Evolutionary conservation across 2,113 vertebrate genomes (phyloP), one percentile per base, ranked within the genome.

Genomic region (Eulemur rufifrons): DNA sequence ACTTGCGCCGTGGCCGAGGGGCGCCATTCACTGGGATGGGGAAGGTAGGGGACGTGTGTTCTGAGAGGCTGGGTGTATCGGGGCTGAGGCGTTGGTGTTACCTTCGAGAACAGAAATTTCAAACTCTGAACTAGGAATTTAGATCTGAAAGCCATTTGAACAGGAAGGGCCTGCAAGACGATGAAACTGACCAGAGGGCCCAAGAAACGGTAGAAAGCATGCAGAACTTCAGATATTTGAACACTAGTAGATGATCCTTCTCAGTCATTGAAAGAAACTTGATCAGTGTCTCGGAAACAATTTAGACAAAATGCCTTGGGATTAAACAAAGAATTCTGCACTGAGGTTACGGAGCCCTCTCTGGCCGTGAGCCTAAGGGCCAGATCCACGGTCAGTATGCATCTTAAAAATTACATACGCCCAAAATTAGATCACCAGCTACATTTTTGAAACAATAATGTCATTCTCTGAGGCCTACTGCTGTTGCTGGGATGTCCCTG

Each of bases 381-480:
- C 4, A 87, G 54, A 32, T 17, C 4, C 0, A n/a, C 25, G 50
- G 45, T 56, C 15, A 37, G 17, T 86, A 23, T 0, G 25, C 17
- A 69, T 56, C 76, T 69, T 95, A 56, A 96, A 96, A 89, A 89
- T 63, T 59, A 94, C 11, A 42, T 29, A 23, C 27, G 11, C 20
- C 90, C 47, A 5, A 74, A 78, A 64, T 81, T 59, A 85, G 34
- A 56, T 59, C 29, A 54, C 42, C 42, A 85, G 20, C 20, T 59
- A 27, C 8, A 69, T 42, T 91, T 80, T 47, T 66, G 37, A 90
- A 90, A 54, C 12, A 91, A 20, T 10, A 34, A 8, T 32, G 3
- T 71, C 59, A 0, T 39, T 37, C 4, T 37, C 42, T 69, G 73
- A 52, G 50, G 34, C 1, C 9, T 2, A 7, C 37, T 85, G 11